These are phyloP conservation scores for Polymixis flavicincta DNA, from an alignment of 2,888 invertebrate genomes.

Conservation along the genomic window DNA sequence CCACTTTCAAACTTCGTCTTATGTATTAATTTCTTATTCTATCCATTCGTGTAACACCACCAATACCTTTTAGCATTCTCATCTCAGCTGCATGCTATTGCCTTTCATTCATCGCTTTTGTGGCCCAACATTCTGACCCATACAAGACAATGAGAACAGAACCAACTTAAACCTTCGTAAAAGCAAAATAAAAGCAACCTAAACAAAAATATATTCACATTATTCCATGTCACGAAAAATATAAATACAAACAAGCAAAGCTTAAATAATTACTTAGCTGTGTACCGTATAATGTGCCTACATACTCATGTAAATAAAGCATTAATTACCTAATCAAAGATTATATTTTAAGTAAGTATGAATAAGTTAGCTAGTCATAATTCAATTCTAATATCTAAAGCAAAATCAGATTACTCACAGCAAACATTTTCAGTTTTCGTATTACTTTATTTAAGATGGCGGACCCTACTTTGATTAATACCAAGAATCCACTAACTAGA, in stretches of 20 bases:
- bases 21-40: too few relatives aligned
- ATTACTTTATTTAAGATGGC: constrained; percentile 33
- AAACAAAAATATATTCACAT: not conserved
- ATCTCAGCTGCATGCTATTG: too few relatives aligned
- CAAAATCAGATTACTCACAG: constrained; percentile 39
- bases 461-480: constrained; percentile 18
- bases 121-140: too few relatives aligned
- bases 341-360: not conserved
- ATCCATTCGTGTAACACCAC: too few relatives aligned
- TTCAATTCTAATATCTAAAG: constrained; percentile 35
- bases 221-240: not conserved
- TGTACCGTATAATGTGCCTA: not conserved
- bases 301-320: not conserved
- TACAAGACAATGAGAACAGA: too few relatives aligned
- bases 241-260: not conserved
- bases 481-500: constrained; percentile 31
- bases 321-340: not conserved
- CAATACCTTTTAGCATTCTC: too few relatives aligned
- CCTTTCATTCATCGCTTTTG: too few relatives aligned
- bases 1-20: too few relatives aligned
- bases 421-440: constrained; percentile 31
- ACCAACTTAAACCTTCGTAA: too few relatives aligned
- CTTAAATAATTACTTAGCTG: not conserved
- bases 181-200: not conserved
- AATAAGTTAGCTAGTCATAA: constrained; percentile 29